Evolutionary conservation across 2,888 invertebrate species (phyloP).

Genomic region (Andrena bicolor): DNA sequence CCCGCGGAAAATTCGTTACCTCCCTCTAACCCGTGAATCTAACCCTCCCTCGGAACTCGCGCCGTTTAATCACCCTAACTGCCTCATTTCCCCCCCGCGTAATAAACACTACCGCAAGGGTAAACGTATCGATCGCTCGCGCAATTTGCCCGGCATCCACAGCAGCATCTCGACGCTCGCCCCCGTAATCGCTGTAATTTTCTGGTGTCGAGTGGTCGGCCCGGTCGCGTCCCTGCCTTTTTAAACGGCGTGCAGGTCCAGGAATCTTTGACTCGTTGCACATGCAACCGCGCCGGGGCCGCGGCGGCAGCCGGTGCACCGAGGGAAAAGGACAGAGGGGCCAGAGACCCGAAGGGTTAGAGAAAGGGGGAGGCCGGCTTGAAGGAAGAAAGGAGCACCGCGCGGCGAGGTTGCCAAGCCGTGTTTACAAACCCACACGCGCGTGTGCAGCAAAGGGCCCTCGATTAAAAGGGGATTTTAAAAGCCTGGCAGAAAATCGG

Average conservation of each 20-base stretch:
- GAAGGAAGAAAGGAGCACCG: slow-evolving; percentile 16
- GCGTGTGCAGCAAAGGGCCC: slow-evolving; percentile 26
- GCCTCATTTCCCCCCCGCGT: background rate
- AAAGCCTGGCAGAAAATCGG: slow-evolving; percentile 50
- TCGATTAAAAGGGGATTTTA: slow-evolving; percentile 51
- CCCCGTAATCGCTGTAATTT: slow-evolving; percentile 68
- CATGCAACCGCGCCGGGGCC: slow-evolving; percentile 46
- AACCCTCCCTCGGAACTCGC: background rate
- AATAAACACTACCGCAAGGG: background rate
- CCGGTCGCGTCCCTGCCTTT: slow-evolving; percentile 57
- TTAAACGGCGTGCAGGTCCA: slow-evolving; percentile 45
- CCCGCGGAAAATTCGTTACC: slow-evolving; percentile 18
- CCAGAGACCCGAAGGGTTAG: background rate
- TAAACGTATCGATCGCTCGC: slow-evolving; percentile 59
- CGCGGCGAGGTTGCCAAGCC: slow-evolving; percentile 59
- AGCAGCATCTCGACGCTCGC: slow-evolving; percentile 49
- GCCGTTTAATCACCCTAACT: slow-evolving; percentile 33
- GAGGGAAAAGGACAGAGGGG: background rate
- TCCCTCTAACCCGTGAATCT: background rate
- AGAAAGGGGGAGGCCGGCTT: background rate
- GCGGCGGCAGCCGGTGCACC: slow-evolving; percentile 13
- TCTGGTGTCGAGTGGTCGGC: slow-evolving; percentile 63
- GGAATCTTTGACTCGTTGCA: slow-evolving; percentile 66
- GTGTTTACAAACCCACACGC: slow-evolving; percentile 54
- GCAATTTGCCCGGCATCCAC: slow-evolving; percentile 42